phyloP scores from a whole-genome alignment of 2,888 invertebrate species.

The Drosophila maculinotata region DNA sequence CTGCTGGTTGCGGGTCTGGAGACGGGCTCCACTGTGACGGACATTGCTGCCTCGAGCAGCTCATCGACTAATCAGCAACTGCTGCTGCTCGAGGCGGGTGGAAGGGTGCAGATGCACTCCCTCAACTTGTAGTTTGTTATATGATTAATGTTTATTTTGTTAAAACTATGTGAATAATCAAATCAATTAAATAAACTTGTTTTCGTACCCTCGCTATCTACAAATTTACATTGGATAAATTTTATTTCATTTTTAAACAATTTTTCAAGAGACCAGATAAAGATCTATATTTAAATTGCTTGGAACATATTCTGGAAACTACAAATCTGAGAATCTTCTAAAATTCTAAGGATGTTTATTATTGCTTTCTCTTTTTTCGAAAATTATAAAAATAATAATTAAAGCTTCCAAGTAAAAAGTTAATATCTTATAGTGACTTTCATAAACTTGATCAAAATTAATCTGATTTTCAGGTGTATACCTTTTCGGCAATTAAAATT shows the following conservation, averaged over 20 bases:
- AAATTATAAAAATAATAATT: too few relatives aligned
- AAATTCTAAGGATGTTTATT: too few relatives aligned
- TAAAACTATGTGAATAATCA: constrained; percentile 8
- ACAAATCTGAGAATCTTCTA: too few relatives aligned
- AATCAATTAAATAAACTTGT: constrained; percentile 26
- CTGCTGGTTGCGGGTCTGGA: constrained; percentile 21
- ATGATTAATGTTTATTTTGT: constrained; percentile 22
- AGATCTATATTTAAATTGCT: too few relatives aligned
- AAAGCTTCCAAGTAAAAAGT: too few relatives aligned
- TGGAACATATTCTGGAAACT: too few relatives aligned
- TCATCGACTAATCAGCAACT: constrained; percentile 60
- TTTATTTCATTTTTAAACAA: background rate
- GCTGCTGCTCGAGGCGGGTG: constrained; percentile 59
- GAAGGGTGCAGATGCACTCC: constrained; percentile 67
- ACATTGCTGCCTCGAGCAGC: constrained; percentile 69
- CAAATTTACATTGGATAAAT: background rate
- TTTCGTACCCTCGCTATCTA: constrained; percentile 11
- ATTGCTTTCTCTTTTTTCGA: too few relatives aligned
- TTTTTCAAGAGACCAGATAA: too few relatives aligned
- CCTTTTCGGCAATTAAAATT: too few relatives aligned
- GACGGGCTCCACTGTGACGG: constrained; percentile 39
- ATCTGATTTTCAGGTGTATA: too few relatives aligned
- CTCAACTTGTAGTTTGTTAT: constrained; percentile 55
- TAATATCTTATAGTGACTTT: too few relatives aligned
- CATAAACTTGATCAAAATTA: too few relatives aligned